Base-by-base conservation (phyloP, 2,888 invertebrate species). In the Eupeodes latifasciatus region DNA sequence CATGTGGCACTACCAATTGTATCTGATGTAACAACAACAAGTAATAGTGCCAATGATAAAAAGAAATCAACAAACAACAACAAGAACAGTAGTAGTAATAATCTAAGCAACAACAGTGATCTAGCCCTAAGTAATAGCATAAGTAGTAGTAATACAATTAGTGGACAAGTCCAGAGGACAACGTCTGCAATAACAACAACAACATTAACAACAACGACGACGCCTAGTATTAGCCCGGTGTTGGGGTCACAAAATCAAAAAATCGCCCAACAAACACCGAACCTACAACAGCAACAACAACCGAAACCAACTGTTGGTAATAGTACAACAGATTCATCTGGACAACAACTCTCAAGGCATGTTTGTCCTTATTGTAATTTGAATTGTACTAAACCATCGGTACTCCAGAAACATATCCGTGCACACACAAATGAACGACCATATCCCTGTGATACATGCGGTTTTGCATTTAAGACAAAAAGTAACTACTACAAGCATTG, bases 401-500 rank as follows among this genome's bases (percentile, higher is more conserved):
- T 98, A 90, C 95, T 98, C 89, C 96, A 98, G 93, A 98, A 98
- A 95, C 98, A 98, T 95, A 97, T 98, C 93, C 95, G 98, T 92
- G 97, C 98, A 86, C 98, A 98, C 94, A 98, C 98, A 64, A 98
- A 98, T 93, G 98, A 98, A 94, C 95, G 98, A 91, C 98, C 98
- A 81, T 98, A 96, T 94, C 98, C 98, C 44, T 98, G 98, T 94
- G 94, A 95, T 91, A 96, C 96, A 90, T 98, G 98, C 94, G 97
- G 97, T 90, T 97, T 98, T 94, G 97, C 98, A 91, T 98, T 98
- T 94, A 98, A 98, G 94, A 98, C 98, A 34, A 97, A 97, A 93
- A 98, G 98, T 91, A 98, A 98, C 94, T 95, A 98, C 90, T 98
- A 98, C 93, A 98, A 98, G 93, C 98, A 98, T 94, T 96, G 97